phyloP scores from a whole-genome alignment of 2,888 invertebrate species.

The Synanthedon andrenaeformis region DNA sequence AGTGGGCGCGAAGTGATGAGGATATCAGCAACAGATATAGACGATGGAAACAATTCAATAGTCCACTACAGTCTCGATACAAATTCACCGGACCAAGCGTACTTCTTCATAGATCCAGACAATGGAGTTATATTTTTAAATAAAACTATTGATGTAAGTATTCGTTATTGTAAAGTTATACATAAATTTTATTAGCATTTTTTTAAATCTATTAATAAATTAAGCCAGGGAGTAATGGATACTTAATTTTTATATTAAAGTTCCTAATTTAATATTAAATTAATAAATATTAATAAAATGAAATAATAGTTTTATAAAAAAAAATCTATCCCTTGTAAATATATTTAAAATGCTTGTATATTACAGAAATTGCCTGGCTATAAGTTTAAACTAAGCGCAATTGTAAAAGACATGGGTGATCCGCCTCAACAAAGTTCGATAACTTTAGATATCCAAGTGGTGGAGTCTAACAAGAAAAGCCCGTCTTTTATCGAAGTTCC shows the following conservation, averaged over 20 bases:
- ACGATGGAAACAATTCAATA: slow-evolving; percentile 91
- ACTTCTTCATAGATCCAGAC: slow-evolving; percentile 84
- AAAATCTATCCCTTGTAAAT: too few relatives aligned
- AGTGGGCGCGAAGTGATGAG: slow-evolving; percentile 83
- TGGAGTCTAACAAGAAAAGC: slow-evolving; percentile 88
- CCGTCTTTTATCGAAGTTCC: slow-evolving; percentile 77
- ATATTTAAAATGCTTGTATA: too few relatives aligned
- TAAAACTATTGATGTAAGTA: slow-evolving; percentile 74
- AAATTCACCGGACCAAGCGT: slow-evolving; percentile 66
- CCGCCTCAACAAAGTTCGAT: slow-evolving; percentile 76
- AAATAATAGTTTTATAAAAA: too few relatives aligned
- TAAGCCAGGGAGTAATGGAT: too few relatives aligned
- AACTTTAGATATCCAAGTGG: slow-evolving; percentile 85
- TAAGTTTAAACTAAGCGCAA: slow-evolving; percentile 78
- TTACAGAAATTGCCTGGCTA: slow-evolving; percentile 73
- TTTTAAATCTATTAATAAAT: too few relatives aligned
- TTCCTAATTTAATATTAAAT: too few relatives aligned
- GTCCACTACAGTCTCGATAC: slow-evolving; percentile 77
- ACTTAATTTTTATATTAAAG: too few relatives aligned
- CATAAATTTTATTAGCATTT: background rate
- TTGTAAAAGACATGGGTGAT: slow-evolving; percentile 82
- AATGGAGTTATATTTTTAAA: slow-evolving; percentile 87
- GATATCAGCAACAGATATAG: slow-evolving; percentile 92
- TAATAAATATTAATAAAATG: too few relatives aligned
- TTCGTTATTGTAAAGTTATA: background rate